Evolutionary conservation across 2,797 vertebrate species (phyloP), one percentile per base, ranked within the genome.

Genomic region (Eulemur mongoz): DNA sequence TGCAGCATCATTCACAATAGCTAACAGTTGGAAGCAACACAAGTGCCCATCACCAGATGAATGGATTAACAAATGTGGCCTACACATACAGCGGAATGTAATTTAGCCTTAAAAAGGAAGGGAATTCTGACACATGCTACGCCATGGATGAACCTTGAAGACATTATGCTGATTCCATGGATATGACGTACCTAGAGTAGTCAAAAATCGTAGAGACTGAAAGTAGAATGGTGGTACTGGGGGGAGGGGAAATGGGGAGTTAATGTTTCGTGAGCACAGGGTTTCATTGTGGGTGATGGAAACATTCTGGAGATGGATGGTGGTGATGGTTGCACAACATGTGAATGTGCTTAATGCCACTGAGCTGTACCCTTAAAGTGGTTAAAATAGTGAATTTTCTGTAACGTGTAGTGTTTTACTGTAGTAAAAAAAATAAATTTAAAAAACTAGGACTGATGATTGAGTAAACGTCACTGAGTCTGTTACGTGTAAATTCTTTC

Each of bases 181-280:
- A 20, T 2, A 6, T 7, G 43, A 70, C 35, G 48, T n/a, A 11
- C 14, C 54, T 65, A 18, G 52, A 40, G 45, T 4, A 23, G 75
- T 40, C 1, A 7, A 0, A 0, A 43, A 40, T n/a, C 13, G 4
- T 13, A 7, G 65, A 17, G 30, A 40, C 22, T 1, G 23, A 1
- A 12, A 18, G n/a, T 63, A 43, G 65, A 15, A 5, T 7, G 35
- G 45, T 27, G 22, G 2, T 18, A 20, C 38, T 22, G 8, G 40
- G 14, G 57, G 32, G 13, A 15, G 48, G 4, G 30, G 3, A 78
- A 10, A 1, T 2, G 12, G 6, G 73, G 27, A 2, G 30, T 76
- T 61, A 0, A 5, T 81, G 23, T 76, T 18, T 20, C 14, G 23
- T 20, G 30, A 48, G 61, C 1, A 40, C 38, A 63, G 84, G 38